Base-by-base conservation (phyloP, 2,113 vertebrate species). In the Limnothrissa miodon region DNA sequence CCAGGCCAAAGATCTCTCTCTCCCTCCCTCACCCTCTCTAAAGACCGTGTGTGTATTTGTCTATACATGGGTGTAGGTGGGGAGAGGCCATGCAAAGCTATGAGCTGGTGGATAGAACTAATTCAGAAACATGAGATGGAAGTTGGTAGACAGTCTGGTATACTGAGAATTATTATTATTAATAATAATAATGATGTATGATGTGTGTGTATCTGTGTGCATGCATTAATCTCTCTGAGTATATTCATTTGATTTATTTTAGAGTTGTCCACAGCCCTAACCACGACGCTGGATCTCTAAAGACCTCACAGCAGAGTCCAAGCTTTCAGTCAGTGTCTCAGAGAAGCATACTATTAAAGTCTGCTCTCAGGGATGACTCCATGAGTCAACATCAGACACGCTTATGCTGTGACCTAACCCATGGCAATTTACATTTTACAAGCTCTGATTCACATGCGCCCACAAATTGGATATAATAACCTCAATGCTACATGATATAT, bases 1-100 rank as follows among this genome's bases (percentile, higher is more conserved):
- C 85, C 85, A 84, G 85, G 87, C 86, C 86, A 13, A 80, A 87
- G 89, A 91, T 90, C 90, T 88, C 78, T 87, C 82, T 70, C 79
- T 80, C 48, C 29, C 74, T 62, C 33, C 17, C 0, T 62, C 4
- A 5, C 23, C n/a, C 23, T 25, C 7, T 11, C 17, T 56, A 21
- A 21, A 13, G 39, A 15, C 7, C 39, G 46, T 36, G 36, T 56
- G 80, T 81, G 53, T 82, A 25, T 74, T 42, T 39, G 42, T 3
- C 15, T 46, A 1, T 78, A 29, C 2, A 51, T 1, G 46, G 46
- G 11, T 13, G 48, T 15, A 17, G 17, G 48, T 13, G 48, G 13
- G 48, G 5, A 15, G 48, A 19, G 48, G 11, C 8, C 23, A 59
- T 7, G 7, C 56, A 62, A 19, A 53, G 56, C n/a, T 25, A 62